These are phyloP conservation scores for Parapsyche elsis DNA, from an alignment of 1,140 invertebrate genomes.

Conservation along the genomic window DNA sequence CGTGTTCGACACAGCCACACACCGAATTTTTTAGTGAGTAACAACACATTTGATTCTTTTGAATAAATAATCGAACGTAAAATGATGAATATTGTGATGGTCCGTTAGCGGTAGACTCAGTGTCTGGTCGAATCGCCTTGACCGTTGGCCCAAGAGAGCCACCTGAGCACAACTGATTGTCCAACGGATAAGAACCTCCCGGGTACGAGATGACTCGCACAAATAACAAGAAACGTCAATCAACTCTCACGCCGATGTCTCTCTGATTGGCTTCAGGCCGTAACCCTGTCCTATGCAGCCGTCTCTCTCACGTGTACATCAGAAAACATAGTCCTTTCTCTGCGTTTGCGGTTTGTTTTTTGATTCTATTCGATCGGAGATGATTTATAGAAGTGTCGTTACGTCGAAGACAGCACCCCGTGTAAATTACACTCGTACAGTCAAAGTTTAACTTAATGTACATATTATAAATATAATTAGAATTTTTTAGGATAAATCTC, in stretches of 20 bases:
- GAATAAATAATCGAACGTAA: too few species aligned
- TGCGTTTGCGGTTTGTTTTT: slow-evolving; percentile 19
- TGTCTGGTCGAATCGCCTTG: slow-evolving; percentile 23
- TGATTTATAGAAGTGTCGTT: slow-evolving; percentile 43
- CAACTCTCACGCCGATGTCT: slow-evolving; percentile 50
- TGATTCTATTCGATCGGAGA: neutral
- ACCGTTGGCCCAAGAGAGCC: slow-evolving; percentile 9
- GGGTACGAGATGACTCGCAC: slow-evolving; percentile 52
- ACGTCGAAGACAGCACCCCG: slow-evolving; percentile 41
- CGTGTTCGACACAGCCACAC: too few species aligned
- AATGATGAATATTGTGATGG: too few species aligned
- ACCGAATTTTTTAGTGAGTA: too few species aligned
- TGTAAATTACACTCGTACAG: slow-evolving; percentile 39
- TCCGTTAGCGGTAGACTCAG: neutral
- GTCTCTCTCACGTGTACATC: neutral
- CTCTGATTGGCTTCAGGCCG: slow-evolving; percentile 44
- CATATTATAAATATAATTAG: too few species aligned
- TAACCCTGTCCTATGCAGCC: neutral
- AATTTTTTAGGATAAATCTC: too few species aligned
- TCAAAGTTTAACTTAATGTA: neutral
- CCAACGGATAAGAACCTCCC: slow-evolving; percentile 31
- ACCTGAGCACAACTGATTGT: slow-evolving; percentile 31
- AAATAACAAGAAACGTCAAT: slow-evolving; percentile 52
- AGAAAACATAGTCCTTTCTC: neutral
- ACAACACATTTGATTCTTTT: too few species aligned